Percentiles rank a stretch among this genome's conserved stretches.
Conservation (phyloP, 1,140 invertebrate species). For the Neotoxoptera formosana region DNA sequence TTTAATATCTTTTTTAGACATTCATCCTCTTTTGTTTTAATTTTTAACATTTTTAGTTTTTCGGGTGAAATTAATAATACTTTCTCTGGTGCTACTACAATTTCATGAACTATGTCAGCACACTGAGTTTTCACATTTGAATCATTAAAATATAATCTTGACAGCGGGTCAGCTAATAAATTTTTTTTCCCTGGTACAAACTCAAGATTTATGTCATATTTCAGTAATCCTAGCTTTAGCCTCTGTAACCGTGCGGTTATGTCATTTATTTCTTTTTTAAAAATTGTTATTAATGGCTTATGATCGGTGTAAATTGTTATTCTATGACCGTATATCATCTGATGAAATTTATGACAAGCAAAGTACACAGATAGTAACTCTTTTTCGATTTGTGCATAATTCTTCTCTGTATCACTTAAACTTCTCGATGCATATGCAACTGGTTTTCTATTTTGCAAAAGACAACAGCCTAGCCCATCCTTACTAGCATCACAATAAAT, state of each 20-base stretch:
- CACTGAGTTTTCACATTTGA: not conserved
- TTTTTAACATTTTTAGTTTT: constrained; percentile 63
- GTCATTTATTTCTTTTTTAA: constrained; percentile 58
- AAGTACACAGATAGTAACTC: constrained; percentile 63
- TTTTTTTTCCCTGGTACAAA: constrained; percentile 58
- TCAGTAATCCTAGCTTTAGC: constrained; percentile 46
- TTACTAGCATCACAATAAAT: constrained; percentile 59
- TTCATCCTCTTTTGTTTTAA: constrained; percentile 61
- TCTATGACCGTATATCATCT: constrained; percentile 61
- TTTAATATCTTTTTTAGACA: constrained; percentile 54
- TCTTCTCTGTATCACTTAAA: constrained; percentile 61
- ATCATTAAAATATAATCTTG: not conserved
- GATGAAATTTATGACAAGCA: constrained; percentile 61
- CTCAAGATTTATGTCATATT: not conserved
- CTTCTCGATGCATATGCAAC: constrained; percentile 61
- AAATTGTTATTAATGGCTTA: constrained; percentile 58
- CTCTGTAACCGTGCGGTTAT: constrained; percentile 59
- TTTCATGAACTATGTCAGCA: not conserved
- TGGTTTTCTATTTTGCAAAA: no score
- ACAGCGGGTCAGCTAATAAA: constrained; percentile 38
- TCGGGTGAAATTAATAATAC: constrained; percentile 58
- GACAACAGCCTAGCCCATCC: not conserved
- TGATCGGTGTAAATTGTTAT: constrained; percentile 54
- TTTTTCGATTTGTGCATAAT: constrained; percentile 64
- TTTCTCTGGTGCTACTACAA: not conserved